Conservation (phyloP, 1,140 invertebrate genomes). For the Drosophila murphyi region DNA sequence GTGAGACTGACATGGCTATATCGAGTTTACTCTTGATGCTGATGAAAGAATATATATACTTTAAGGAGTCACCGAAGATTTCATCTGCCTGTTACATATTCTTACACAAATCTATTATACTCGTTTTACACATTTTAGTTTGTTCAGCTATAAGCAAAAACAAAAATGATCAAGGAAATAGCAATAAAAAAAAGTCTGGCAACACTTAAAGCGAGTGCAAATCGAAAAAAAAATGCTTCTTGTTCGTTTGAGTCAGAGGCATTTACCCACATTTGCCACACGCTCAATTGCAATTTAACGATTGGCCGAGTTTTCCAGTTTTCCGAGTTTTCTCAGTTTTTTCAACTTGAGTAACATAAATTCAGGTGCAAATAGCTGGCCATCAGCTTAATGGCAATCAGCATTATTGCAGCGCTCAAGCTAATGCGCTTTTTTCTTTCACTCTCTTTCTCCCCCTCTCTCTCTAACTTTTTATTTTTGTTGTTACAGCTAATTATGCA, state of each 20-base stretch:
- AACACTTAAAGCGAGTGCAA: constrained; percentile 39
- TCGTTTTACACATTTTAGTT: too few species aligned
- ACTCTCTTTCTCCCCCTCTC: not conserved
- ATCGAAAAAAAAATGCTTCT: constrained; percentile 23
- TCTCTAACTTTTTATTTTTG: constrained; percentile 3
- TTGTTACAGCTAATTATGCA: constrained; percentile 39
- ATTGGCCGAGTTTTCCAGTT: constrained; percentile 38
- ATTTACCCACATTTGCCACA: constrained; percentile 38
- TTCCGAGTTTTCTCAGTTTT: constrained; percentile 54
- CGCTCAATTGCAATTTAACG: constrained; percentile 29
- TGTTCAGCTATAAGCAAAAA: not conserved
- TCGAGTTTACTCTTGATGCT: too few species aligned
- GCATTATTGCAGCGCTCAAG: constrained; percentile 8
- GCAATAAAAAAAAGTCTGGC: not conserved
- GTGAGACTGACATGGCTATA: too few species aligned
- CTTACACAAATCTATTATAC: not conserved
- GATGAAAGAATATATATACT: too few species aligned
- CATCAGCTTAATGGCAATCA: constrained; percentile 45
- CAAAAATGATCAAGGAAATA: not conserved
- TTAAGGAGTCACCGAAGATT: too few species aligned
- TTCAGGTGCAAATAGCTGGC: constrained; percentile 29
- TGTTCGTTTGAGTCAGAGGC: constrained; percentile 15
- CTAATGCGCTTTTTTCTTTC: constrained; percentile 19
- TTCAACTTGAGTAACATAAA: constrained; percentile 38
- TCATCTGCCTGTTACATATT: too few species aligned